phyloP scores from a whole-genome alignment of 2,113 vertebrate genomes.

The Glaucidium brasilianum region DNA sequence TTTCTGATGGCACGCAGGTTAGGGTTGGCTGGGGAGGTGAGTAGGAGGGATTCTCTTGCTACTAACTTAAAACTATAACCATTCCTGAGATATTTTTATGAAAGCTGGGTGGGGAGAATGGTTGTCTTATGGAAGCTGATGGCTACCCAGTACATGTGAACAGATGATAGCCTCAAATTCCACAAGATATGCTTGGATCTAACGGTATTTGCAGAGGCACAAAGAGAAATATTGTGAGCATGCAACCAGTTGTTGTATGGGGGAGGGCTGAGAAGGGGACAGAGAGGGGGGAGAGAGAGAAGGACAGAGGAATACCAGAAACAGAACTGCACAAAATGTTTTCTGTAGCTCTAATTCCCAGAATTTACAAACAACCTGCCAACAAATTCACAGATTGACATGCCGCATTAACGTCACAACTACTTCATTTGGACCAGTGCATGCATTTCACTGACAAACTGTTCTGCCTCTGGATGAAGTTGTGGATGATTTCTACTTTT shows the following conservation, averaged over 20 bases:
- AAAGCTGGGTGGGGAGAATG: neutral
- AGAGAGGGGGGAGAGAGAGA: neutral
- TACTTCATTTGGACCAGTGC: neutral
- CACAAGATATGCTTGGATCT: neutral
- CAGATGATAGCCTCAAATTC: neutral
- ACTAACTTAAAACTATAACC: neutral
- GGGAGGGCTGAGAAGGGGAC: neutral
- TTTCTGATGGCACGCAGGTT: neutral
- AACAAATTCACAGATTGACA: neutral
- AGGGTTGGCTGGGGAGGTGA: neutral
- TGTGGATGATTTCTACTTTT: neutral
- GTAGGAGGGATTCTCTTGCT: neutral
- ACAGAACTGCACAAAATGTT: neutral
- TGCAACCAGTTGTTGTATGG: neutral
- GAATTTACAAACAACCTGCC: neutral
- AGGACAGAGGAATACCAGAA: neutral
- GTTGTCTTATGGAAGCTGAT: neutral
- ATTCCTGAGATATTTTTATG: neutral
- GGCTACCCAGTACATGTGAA: neutral
- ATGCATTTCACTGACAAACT: neutral
- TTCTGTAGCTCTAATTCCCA: neutral
- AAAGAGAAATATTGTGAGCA: neutral
- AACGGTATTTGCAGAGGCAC: neutral
- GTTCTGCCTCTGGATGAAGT: neutral
- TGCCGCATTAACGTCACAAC: neutral